These are phyloP conservation scores for Scrobipalpa atriplicella DNA, from an alignment of 2,888 invertebrate species.

Conservation along the genomic window DNA sequence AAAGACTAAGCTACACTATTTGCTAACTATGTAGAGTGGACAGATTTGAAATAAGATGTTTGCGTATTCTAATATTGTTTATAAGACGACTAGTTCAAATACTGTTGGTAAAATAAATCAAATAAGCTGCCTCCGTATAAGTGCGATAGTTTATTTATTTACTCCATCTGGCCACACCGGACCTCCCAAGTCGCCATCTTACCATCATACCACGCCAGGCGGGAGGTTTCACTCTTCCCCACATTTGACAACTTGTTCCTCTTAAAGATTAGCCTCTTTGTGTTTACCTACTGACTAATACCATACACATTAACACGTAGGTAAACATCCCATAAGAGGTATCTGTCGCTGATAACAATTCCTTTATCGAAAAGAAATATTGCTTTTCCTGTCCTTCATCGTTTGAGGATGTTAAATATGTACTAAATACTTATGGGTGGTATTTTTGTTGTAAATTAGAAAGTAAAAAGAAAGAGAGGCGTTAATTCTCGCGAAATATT, in stretches of 20 bases:
- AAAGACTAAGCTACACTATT: too few relatives aligned
- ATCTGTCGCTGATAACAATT: not conserved
- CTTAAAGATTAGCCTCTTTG: conserved; percentile 59
- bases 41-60: too few relatives aligned
- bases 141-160: not conserved
- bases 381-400: not conserved
- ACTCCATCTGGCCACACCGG: conserved; percentile 40
- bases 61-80: too few relatives aligned
- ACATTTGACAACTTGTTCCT: conserved; percentile 59
- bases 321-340: conserved; percentile 47
- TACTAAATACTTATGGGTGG: too few relatives aligned
- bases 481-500: too few relatives aligned
- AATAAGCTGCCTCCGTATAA: not conserved
- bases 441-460: too few relatives aligned
- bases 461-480: too few relatives aligned
- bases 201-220: conserved; percentile 36
- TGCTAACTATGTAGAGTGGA: too few relatives aligned
- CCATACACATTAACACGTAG: conserved; percentile 36
- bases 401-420: too few relatives aligned
- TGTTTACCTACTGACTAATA: conserved; percentile 45
- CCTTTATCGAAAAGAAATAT: not conserved
- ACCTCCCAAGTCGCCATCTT: conserved; percentile 69
- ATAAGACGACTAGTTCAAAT: not conserved
- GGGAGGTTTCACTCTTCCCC: conserved; percentile 54
- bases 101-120: conserved; percentile 5